Base-by-base conservation (phyloP, 1,140 invertebrate species). In the Drosophila bocqueti region DNA sequence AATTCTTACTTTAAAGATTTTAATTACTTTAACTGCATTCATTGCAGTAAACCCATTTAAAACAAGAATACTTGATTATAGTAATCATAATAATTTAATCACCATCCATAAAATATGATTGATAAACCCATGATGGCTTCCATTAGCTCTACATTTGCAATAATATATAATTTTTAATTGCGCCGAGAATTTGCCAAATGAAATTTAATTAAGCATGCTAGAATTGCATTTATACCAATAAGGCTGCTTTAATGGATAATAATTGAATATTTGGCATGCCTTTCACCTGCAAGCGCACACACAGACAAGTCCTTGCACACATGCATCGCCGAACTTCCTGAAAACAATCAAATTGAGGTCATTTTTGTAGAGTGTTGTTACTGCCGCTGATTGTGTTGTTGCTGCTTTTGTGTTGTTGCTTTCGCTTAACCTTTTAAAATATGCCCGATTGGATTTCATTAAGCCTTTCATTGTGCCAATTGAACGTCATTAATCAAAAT, bases 171-270 rank as follows among this genome's bases (percentile, higher is more conserved):
- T 21, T 34, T 59, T 31, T 42, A 52, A 47, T 71, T 40, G 26
- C 31, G 10, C 34, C 29, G n/a, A 60, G 55, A 62, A 79, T 64
- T 76, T 72, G 64, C 64, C 58, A 82, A 81, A 76, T n/a, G 52
- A 76, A 86, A 86, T 82, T 86, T 76, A 79, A 85, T 85, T 85
- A 82, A 63, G 59, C 50, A 69, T 65, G 43, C 76, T 79, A 46
- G 77, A 69, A 86, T 67, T 82, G 60, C 83, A 82, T 86, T 86
- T 86, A 79, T 86, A 76, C 81, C 67, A 86, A 86, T 86, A 85
- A 79, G 69, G 45, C 62, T 49, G 69, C 67, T 58, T 82, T 86
- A 86, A 86, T 86, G 83, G 72, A 82, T 79, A 86, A 86, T 86
- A 86, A 86, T 86, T 74, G 83, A 82, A 73, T 82, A 86, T 76